Evolutionary conservation across 2,113 vertebrate species (phyloP).

Genomic region (Campylomormyrus numenius): DNA sequence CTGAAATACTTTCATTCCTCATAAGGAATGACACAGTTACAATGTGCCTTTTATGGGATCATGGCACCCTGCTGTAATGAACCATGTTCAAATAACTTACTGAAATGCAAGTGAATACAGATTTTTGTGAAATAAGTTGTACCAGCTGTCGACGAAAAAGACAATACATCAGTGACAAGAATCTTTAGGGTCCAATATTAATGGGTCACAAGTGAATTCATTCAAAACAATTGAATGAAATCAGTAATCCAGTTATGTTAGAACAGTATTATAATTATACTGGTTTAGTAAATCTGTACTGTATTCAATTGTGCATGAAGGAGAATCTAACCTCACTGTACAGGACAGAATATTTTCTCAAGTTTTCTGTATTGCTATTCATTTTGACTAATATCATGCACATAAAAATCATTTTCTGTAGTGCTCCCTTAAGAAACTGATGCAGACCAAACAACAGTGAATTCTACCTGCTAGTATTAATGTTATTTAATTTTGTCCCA

Average conservation of each 20-base stretch:
- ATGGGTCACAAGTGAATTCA: neutral
- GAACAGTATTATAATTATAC: slow-evolving; percentile 10
- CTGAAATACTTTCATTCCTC: neutral
- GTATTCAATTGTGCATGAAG: slow-evolving; percentile 6
- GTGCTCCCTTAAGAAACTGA: neutral
- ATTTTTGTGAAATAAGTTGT: neutral
- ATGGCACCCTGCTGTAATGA: neutral
- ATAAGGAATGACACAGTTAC: neutral
- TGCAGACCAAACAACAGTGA: neutral
- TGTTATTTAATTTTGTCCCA: neutral
- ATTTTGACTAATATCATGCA: neutral
- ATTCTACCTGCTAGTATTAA: neutral
- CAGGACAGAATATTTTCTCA: neutral
- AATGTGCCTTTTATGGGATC: neutral
- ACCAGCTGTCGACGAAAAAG: neutral
- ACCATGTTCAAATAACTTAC: neutral
- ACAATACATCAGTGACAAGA: neutral
- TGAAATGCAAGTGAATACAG: neutral
- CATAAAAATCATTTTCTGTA: neutral
- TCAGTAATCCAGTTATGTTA: slow-evolving; percentile 13
- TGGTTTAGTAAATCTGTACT: neutral
- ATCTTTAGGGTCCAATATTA: neutral
- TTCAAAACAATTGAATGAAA: neutral
- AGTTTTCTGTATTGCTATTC: neutral
- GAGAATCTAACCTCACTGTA: neutral